These are phyloP conservation scores for Panulirus ornatus DNA, from an alignment of 1,140 invertebrate species.

Conservation along the genomic window DNA sequence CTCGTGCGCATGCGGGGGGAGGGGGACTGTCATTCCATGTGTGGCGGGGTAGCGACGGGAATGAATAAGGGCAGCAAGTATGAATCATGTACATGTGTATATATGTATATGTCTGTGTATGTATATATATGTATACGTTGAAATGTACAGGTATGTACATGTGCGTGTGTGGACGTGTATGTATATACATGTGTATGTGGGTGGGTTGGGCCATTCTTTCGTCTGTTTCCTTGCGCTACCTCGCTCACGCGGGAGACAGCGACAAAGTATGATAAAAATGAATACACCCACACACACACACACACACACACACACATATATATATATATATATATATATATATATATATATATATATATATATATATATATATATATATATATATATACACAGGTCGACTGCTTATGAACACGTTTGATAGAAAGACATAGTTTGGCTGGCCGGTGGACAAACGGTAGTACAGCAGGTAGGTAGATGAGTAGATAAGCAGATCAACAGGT, in stretches of 20 bases:
- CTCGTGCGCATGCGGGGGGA: no score
- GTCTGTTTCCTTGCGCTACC: no score
- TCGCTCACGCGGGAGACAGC: no score
- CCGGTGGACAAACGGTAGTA: slow-evolving; percentile 84
- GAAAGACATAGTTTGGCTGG: slow-evolving; percentile 78
- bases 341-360: not conserved
- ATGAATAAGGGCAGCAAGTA: no score
- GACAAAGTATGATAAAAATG: no score
- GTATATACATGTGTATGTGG: not conserved
- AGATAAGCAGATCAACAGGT: slow-evolving; percentile 83
- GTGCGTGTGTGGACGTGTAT: not conserved
- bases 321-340: not conserved
- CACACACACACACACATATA: slow-evolving; percentile 22
- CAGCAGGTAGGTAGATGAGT: slow-evolving; percentile 83
- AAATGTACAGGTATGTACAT: no score
- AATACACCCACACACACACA: no score
- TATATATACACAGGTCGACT: no score
- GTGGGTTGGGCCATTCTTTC: no score
- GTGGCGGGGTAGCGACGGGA: no score
- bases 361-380: not conserved
- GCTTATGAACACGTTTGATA: no score
- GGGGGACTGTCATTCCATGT: no score
- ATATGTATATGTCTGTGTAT: not conserved
- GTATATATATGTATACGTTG: not conserved
- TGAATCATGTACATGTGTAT: not conserved